Percentiles rank a stretch among this genome's conserved stretches.
These are phyloP conservation scores for Yoshiicerus persimilis DNA, from an alignment of 1,140 invertebrate genomes.

Conservation along the genomic window DNA sequence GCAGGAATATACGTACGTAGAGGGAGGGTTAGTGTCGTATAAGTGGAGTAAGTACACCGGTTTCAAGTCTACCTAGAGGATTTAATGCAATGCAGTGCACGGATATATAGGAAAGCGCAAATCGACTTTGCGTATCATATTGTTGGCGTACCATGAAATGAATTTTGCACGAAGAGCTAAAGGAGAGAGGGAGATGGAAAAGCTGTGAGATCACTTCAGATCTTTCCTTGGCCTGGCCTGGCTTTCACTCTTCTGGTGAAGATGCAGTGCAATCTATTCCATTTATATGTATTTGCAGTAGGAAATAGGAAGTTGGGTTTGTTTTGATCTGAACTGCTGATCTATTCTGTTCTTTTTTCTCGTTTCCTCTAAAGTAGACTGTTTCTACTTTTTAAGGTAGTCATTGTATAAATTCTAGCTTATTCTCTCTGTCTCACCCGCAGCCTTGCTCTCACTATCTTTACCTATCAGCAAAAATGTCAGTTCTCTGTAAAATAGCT, in stretches of 20 bases:
- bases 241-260: no score
- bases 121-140: not conserved
- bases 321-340: constrained; percentile 9
- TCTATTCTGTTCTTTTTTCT: not conserved
- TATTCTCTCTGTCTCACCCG: not conserved
- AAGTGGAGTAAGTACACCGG: not conserved
- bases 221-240: not conserved
- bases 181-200: not conserved
- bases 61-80: not conserved
- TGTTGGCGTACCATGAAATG: constrained; percentile 12
- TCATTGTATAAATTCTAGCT: constrained; percentile 10
- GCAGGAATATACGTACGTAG: not conserved
- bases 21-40: not conserved
- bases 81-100: not conserved
- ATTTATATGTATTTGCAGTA: not conserved
- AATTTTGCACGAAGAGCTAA: not conserved
- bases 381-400: not conserved
- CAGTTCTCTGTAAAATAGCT: not conserved
- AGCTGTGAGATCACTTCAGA: not conserved
- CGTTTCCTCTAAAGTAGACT: not conserved
- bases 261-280: constrained; percentile 7
- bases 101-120: not conserved
- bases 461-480: not conserved
- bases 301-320: not conserved
- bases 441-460: not conserved